Base-by-base conservation (phyloP, 2,797 vertebrate genomes). In the Protosalanx chinensis region DNA sequence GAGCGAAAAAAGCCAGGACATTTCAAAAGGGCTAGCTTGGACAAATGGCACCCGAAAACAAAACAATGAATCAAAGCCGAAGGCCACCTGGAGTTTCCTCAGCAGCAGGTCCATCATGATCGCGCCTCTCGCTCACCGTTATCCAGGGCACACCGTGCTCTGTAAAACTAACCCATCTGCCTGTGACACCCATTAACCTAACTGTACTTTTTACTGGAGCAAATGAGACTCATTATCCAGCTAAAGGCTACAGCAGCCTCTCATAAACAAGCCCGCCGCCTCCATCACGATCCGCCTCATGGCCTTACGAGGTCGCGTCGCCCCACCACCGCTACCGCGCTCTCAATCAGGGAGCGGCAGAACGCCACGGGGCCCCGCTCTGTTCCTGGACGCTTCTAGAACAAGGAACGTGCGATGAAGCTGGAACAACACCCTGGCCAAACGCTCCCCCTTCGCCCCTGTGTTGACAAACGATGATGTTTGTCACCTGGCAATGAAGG, bases 51-150 rank as follows among this genome's bases (percentile, higher is more conserved):
- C 74, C 76, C 75, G 64, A 81, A 83, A 85, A 86, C 78, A 80
- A 84, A 84, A 87, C 85, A 77, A 91, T 90, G 88, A 91, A 91
- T 91, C 88, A 91, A 80, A 75, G 72, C 68, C 80, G 74, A 80
- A 53, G 88, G 87, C 88, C 88, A 89, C 90, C 89, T 90, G 88
- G 83, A 88, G 81, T 78, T 84, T 78, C 82, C 76, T 79, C 81
- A 84, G 69, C 70, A 71, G 78, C 82, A 86, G 82, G 86, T 85
- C 86, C 83, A 89, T 81, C 67, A 82, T 75, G 67, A 72, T 73
- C 74, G 74, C 66, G 77, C 78, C 79, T 83, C 82, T 71, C 74
- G 75, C 74, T 85, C 77, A 75, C 68, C 80, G 83, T 85, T 86
- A 90, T 89, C 73, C 82, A 85, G 83, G 87, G 79, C 81, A 82